Conservation (phyloP, 2,797 vertebrate genomes). For the Neostethus bicornis region DNA sequence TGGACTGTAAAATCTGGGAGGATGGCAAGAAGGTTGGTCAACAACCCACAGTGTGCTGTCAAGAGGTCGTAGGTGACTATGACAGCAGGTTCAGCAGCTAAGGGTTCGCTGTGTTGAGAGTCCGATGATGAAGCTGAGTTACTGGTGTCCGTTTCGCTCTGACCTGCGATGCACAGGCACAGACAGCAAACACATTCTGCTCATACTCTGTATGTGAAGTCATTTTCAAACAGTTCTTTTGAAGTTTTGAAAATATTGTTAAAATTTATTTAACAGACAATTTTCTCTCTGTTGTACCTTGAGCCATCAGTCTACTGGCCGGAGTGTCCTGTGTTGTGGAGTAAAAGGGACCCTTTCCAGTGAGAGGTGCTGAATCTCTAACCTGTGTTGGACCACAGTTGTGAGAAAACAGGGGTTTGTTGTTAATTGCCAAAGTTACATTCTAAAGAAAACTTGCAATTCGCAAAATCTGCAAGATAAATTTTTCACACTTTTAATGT, state of each 20-base stretch:
- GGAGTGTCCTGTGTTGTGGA: conserved; percentile 69
- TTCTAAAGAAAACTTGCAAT: too few species aligned
- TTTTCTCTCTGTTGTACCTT: conserved; percentile 79
- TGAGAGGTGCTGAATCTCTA: conserved; percentile 70
- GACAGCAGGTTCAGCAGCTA: conserved; percentile 69
- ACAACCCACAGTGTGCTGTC: conserved; percentile 87
- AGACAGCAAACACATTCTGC: conserved; percentile 14
- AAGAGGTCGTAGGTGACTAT: conserved; percentile 89
- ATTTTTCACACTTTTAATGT: too few species aligned
- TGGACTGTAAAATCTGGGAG: conserved; percentile 84
- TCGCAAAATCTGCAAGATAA: too few species aligned
- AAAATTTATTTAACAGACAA: conserved; percentile 12
- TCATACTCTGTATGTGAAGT: conserved; percentile 4
- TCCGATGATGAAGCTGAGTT: conserved; percentile 77
- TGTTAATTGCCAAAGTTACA: too few species aligned
- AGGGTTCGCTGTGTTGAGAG: conserved; percentile 65
- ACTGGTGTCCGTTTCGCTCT: conserved; percentile 82
- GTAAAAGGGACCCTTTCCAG: conserved; percentile 50
- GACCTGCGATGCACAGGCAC: conserved; percentile 77
- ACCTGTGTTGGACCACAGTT: conserved; percentile 68
- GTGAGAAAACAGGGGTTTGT: conserved; percentile 22
- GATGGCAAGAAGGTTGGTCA: conserved; percentile 87
- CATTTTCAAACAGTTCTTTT: conserved; percentile 13
- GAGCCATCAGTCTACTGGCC: conserved; percentile 80
- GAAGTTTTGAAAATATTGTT: conserved; percentile 19